These are phyloP conservation scores for Xiphias gladius DNA, from an alignment of 2,113 vertebrate species.

Conservation along the genomic window DNA sequence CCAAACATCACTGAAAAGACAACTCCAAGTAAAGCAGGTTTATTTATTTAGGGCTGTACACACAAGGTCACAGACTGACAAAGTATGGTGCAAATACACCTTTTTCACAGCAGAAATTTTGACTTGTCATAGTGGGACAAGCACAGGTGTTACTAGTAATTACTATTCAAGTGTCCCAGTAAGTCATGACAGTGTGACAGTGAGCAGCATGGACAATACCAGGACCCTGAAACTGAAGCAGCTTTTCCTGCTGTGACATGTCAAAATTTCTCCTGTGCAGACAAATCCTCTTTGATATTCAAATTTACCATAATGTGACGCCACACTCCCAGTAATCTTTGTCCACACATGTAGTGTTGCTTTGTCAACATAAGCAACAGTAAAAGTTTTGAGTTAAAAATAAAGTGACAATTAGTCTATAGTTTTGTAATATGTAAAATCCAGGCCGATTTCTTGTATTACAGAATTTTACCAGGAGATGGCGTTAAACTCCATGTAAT, in stretches of 20 bases:
- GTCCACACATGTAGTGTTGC: neutral
- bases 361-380: neutral
- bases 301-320: neutral
- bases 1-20: neutral
- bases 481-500: slow-evolving; percentile 69
- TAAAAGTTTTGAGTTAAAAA: too few species aligned
- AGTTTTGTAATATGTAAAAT: neutral
- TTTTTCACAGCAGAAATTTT: neutral
- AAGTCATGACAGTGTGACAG: neutral
- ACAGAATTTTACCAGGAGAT: slow-evolving; percentile 60
- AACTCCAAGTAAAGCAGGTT: neutral
- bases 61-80: neutral
- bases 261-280: neutral
- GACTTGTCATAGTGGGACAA: neutral
- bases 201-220: neutral
- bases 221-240: neutral
- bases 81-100: neutral
- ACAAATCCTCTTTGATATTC: neutral
- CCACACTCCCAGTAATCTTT: neutral
- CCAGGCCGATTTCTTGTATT: slow-evolving; percentile 13
- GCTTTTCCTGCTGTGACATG: too few species aligned
- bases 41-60: neutral
- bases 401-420: neutral
- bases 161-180: neutral
- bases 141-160: neutral